These are phyloP conservation scores for Coracopsis vasa DNA, from an alignment of 2,113 vertebrate genomes.

Conservation along the genomic window DNA sequence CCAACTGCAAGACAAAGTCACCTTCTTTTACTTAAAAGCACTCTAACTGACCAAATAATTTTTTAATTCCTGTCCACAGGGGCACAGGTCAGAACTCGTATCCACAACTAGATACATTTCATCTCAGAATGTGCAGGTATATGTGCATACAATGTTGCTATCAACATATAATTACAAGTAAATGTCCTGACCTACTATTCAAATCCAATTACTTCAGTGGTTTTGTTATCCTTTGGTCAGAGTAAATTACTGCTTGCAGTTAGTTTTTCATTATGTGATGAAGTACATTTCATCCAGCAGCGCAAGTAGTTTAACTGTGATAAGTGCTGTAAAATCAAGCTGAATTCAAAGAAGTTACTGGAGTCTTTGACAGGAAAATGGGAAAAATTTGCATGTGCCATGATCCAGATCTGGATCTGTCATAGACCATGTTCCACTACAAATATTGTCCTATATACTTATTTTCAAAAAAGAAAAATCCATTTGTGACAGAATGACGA, in stretches of 20 bases:
- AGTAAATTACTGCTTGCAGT: neutral
- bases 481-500: rapidly evolving
- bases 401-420: neutral
- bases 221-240: neutral
- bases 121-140: neutral
- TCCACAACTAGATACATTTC: neutral
- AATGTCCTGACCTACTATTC: neutral
- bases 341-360: neutral
- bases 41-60: neutral
- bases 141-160: neutral
- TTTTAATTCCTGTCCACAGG: neutral
- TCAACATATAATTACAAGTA: neutral
- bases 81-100: neutral
- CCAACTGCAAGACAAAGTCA: neutral
- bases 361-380: neutral
- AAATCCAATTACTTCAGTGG: neutral
- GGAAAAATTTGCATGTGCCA: neutral
- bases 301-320: neutral
- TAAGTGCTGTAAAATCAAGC: neutral
- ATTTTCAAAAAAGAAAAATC: neutral
- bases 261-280: neutral
- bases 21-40: neutral
- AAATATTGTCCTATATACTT: neutral
- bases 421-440: neutral
- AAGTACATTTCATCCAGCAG: neutral